Base-by-base conservation (phyloP, 2,888 invertebrate species). In the Dynastes grantii region DNA sequence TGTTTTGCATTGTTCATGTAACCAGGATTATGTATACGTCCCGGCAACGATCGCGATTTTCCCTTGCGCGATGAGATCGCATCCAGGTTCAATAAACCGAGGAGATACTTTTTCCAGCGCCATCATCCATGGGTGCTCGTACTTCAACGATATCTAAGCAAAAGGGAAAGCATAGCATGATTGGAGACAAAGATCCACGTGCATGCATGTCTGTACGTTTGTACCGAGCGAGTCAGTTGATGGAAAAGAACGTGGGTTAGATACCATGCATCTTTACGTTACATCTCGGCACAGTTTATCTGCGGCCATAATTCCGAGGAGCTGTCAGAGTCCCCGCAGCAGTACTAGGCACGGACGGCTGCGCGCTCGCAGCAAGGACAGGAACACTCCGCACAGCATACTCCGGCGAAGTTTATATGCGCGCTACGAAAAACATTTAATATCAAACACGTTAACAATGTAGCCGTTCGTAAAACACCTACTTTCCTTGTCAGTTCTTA, bases 211-310 rank as follows among this genome's bases (percentile, higher is more conserved):
- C 13, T 58, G 22, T 45, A 45, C 45, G 45, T 45, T 45, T 58
- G 55, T 22, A 58, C 55, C 55, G 22, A 8, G 55, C 49, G 76
- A 55, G 76, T 58, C 11, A 85, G 84, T 85, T 85, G 86, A 81
- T 85, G 86, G 83, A 87, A 85, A 87, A 85, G 84, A 86, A 88
- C 87, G 88, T 88, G 88, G 87, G 88, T 86, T 88, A 88, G 88
- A 88, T 87, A 87, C 86, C 85, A 86, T 86, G 86, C 85, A 88
- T 88, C 88, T 87, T 85, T 85, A 86, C 87, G 86, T 87, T 86
- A 88, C 87, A 88, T 88, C 88, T 88, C 87, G 84, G 84, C 84
- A 81, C 82, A 84, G 85, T 87, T 86, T 88, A 88, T 88, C 88
- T 88, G 80, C 80, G 79, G 84, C 83, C 84, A 85, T 88, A 88